Evolutionary conservation across 1,140 invertebrate genomes (phyloP), one percentile per base, ranked within the genome.

Genomic region (Drosophila sp.): DNA sequence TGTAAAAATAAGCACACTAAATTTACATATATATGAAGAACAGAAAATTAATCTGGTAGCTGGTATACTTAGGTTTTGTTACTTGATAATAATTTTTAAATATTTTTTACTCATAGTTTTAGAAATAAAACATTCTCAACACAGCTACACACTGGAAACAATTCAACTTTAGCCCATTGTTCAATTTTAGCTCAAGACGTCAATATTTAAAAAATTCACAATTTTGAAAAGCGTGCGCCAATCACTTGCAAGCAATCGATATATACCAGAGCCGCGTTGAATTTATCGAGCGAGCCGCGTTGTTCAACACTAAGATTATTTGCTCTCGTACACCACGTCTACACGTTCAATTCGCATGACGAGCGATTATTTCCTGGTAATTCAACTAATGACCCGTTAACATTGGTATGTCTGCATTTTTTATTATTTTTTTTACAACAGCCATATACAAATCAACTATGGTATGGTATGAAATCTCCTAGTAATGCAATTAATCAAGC

Each of bases 101-200:
- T 34, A 14, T 13, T 18, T 18, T 53, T 2, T 7, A 5, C 27
- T 29, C 4, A 29, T 29, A 2, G 6, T 29, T 4, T 29, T 29
- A 18, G 0, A 8, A 40, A 40, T 27, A 13, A 16, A 53, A 64
- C 14, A 36, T 41, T 65, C 13, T 21, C n/a, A 59, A 59, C 45
- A 32, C 4, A 70, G 38, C 8, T 53, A 63, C 38, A 36, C 29
- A 38, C n/a, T 21, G 16, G 11, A 8, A 58, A 41, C 9, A 25
- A 41, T 40, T 65, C 58, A 70, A 7, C 29, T 46, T 64, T 50
- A 8, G n/a, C n/a, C n/a, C n/a, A n/a, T n/a, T n/a, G n/a, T 43
- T 18, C n/a, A 14, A 7, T 46, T 54, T 59, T 16, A 11, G 13
- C 18, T 7, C 11, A 1, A 25, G 36, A 18, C 14, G 9, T 1